These are phyloP conservation scores for Rhombomys opimus DNA, from an alignment of 2,113 vertebrate species.

Conservation along the genomic window DNA sequence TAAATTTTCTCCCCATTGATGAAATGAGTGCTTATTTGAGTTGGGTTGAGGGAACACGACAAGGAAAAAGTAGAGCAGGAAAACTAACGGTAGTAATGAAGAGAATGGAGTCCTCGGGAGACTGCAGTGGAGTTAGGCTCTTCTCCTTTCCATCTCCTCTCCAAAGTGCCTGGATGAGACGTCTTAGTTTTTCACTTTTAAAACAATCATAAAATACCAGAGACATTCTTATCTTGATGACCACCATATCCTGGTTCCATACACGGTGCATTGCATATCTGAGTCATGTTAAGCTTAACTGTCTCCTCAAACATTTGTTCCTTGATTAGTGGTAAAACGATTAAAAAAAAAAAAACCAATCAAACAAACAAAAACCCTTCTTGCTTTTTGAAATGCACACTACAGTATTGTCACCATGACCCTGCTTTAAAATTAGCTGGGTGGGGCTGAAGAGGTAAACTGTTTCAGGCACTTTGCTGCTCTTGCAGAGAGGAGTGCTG, in stretches of 20 bases:
- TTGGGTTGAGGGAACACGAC: neutral
- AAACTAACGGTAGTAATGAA: neutral
- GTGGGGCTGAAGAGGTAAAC: neutral
- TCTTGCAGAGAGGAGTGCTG: neutral
- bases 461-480: neutral
- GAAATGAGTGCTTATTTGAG: neutral
- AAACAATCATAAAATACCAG: neutral
- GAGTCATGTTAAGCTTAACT: neutral
- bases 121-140: neutral
- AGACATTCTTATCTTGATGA: neutral
- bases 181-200: neutral
- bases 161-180: neutral
- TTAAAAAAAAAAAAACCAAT: neutral
- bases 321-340: neutral
- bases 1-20: neutral
- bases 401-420: neutral
- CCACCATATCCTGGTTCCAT: neutral
- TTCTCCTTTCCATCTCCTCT: too few species aligned
- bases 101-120: too few species aligned
- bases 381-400: neutral
- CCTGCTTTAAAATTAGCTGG: neutral
- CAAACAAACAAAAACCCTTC: neutral
- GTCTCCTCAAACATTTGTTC: neutral
- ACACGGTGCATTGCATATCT: neutral
- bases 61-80: neutral